These are phyloP conservation scores for Chlamydotis undulata DNA, from an alignment of 2,113 vertebrate species.

Conservation along the genomic window DNA sequence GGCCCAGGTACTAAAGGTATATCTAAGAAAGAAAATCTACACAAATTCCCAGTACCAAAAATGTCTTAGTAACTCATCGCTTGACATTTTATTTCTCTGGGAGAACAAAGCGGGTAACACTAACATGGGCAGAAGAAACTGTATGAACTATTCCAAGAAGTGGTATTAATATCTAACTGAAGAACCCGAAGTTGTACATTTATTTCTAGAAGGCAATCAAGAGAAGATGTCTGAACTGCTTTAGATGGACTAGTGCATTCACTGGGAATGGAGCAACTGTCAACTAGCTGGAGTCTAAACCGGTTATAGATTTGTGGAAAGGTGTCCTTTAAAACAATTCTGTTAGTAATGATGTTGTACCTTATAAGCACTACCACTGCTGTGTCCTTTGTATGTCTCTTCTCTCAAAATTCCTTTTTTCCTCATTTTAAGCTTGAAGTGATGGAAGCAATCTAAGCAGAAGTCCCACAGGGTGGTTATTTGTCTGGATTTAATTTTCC, in stretches of 20 bases:
- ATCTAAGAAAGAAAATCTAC: background rate
- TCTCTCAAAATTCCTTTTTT: background rate
- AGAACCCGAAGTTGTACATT: background rate
- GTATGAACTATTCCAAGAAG: background rate
- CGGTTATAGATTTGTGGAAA: fast-evolving
- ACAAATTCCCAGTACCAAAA: background rate
- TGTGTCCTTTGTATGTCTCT: background rate
- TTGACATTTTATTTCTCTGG: background rate
- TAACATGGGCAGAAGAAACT: background rate
- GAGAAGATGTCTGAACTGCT: background rate
- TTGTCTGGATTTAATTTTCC: background rate
- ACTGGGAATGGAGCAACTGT: fast-evolving
- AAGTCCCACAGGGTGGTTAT: background rate
- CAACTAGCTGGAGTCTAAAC: background rate
- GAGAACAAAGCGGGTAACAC: background rate
- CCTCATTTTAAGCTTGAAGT: background rate
- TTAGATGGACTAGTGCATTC: background rate
- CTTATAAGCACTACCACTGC: background rate
- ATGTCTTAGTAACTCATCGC: background rate
- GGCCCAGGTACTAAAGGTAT: background rate
- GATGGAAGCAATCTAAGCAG: background rate
- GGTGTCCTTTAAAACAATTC: background rate
- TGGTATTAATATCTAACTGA: background rate
- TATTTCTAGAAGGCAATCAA: background rate
- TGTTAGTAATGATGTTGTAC: background rate